A percentile compares a stretch with the other conserved stretches of the same genome.
Evolutionary conservation across 2,888 invertebrate genomes (phyloP).

Genomic region (Amphipoea lucens): DNA sequence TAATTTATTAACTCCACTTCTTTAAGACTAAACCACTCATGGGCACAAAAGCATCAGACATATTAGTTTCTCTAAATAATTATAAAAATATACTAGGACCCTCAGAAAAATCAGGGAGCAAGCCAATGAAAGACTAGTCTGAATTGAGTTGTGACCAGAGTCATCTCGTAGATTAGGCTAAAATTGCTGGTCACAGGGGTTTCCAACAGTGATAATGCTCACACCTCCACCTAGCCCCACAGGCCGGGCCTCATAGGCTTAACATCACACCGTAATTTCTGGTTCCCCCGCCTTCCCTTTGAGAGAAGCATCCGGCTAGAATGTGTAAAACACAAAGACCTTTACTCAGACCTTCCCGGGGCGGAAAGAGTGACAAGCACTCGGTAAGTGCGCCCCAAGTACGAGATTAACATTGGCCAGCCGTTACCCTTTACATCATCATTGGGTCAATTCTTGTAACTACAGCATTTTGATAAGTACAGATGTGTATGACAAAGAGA

Average conservation of each 20-base stretch:
- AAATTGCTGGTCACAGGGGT: constrained; percentile 93
- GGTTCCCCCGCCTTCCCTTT: constrained; percentile 93
- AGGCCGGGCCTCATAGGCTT: constrained; percentile 88
- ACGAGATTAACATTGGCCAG: constrained; percentile 94
- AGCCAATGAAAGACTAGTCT: constrained; percentile 95
- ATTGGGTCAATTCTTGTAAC: constrained; percentile 75
- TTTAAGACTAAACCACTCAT: neutral
- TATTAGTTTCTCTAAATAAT: neutral
- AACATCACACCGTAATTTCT: constrained; percentile 91
- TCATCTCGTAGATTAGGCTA: constrained; percentile 94
- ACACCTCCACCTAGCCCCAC: constrained; percentile 87
- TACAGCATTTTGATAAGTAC: neutral
- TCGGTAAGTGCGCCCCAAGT: constrained; percentile 92
- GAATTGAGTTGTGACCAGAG: constrained; percentile 94
- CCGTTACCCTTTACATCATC: constrained; percentile 87
- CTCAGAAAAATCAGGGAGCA: constrained; percentile 86
- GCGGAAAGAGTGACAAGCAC: constrained; percentile 90
- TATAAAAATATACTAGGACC: constrained; percentile 69
- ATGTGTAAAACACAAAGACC: constrained; percentile 90
- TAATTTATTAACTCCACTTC: neutral
- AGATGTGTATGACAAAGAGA: constrained; percentile 7
- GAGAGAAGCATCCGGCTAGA: constrained; percentile 93
- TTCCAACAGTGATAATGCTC: constrained; percentile 91
- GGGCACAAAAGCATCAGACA: neutral
- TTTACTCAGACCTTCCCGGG: constrained; percentile 96